These are phyloP conservation scores for Parauchenoglanis ngamensis DNA, from an alignment of 2,797 vertebrate species.

Conservation along the genomic window DNA sequence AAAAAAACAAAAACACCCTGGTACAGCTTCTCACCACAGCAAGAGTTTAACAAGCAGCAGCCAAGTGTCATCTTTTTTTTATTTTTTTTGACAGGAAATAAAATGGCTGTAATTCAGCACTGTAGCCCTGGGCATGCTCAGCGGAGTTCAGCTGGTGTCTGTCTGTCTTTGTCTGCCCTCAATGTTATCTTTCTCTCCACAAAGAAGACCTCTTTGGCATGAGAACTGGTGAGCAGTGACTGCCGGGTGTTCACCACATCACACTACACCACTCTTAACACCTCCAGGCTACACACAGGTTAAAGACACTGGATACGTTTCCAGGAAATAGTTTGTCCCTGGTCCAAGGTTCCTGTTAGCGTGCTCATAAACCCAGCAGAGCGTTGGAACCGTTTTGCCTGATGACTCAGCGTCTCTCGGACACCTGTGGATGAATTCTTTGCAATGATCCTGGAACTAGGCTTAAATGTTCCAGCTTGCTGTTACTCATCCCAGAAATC, in stretches of 20 bases:
- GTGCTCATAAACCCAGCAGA: slow-evolving; percentile 23
- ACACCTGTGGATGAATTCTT: slow-evolving; percentile 62
- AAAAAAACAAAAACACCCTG: too few relatives aligned
- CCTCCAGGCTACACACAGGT: slow-evolving; percentile 55
- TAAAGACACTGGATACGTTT: slow-evolving; percentile 49
- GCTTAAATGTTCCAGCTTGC: not conserved
- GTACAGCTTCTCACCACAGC: not conserved
- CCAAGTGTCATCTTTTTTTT: slow-evolving; percentile 10
- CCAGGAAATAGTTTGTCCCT: slow-evolving; percentile 19
- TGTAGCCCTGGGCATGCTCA: slow-evolving; percentile 18
- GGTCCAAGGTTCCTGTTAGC: slow-evolving; percentile 31
- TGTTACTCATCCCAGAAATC: not conserved
- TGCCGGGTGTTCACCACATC: not conserved
- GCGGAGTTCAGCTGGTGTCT: slow-evolving; percentile 35
- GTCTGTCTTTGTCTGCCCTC: slow-evolving; percentile 27
- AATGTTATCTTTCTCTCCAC: slow-evolving; percentile 46
- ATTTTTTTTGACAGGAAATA: slow-evolving; percentile 27
- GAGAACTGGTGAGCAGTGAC: not conserved
- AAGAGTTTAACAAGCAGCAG: slow-evolving; percentile 14
- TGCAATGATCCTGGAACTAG: slow-evolving; percentile 48
- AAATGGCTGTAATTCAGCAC: slow-evolving; percentile 13
- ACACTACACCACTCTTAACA: slow-evolving; percentile 1
- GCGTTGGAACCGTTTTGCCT: not conserved
- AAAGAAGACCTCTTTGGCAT: slow-evolving; percentile 61
- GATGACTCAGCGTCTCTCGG: slow-evolving; percentile 41